phyloP scores from a whole-genome alignment of 2,888 invertebrate genomes.

The Drosophila ustulata region DNA sequence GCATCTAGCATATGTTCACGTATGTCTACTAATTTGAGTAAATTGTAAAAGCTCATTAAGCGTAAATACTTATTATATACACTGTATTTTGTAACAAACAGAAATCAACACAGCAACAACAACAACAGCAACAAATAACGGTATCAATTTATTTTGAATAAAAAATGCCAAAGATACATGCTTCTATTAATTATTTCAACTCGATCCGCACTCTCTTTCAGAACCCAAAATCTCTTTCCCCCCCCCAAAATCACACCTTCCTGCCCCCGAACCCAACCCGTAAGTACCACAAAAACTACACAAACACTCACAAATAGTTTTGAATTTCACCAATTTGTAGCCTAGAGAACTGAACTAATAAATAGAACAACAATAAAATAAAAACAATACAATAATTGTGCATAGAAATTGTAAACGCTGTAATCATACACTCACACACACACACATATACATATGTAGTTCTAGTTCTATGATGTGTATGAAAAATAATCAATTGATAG shows the following conservation, averaged over 20 bases:
- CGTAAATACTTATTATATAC: conserved; percentile 54
- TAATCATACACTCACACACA: conserved; percentile 6
- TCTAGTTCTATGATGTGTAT: not conserved
- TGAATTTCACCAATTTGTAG: conserved; percentile 45
- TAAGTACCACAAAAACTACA: conserved; percentile 37
- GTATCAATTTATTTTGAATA: conserved; percentile 79
- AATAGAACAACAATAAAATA: conserved; percentile 14
- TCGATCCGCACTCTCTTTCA: not conserved
- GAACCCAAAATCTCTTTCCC: not conserved
- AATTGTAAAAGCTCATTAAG: conserved; percentile 65
- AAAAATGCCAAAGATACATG: conserved; percentile 79
- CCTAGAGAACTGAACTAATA: conserved; percentile 49
- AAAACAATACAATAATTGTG: conserved; percentile 44
- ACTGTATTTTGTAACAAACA: conserved; percentile 64
- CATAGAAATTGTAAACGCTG: conserved; percentile 35
- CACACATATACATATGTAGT: conserved; percentile 3
- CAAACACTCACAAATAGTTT: conserved; percentile 42
- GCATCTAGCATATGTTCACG: conserved; percentile 57
- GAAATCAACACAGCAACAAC: conserved; percentile 33
- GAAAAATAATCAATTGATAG: conserved; percentile 22
- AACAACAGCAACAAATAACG: conserved; percentile 47
- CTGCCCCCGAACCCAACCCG: conserved; percentile 3
- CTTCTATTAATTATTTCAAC: conserved; percentile 22
- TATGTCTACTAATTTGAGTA: conserved; percentile 64
- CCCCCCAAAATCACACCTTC: conserved; percentile 6